Evolutionary conservation across 2,888 invertebrate species (phyloP).

Genomic region (Thalpophila matura): DNA sequence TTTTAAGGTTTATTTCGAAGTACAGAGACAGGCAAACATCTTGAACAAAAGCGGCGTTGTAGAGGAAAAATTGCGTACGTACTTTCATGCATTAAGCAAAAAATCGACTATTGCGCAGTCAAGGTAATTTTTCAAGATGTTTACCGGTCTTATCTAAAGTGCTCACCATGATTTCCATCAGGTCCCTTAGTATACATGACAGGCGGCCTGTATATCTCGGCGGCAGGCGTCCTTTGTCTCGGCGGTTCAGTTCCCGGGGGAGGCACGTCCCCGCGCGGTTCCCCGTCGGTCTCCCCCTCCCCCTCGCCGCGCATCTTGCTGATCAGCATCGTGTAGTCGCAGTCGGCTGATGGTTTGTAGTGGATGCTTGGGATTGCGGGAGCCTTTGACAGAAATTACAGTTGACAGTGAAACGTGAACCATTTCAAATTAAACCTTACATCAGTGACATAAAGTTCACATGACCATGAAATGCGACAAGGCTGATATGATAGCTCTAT

Average conservation of each 20-base stretch:
- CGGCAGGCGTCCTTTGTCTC: slow-evolving; percentile 64
- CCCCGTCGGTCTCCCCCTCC: slow-evolving; percentile 66
- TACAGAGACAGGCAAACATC: too few relatives aligned
- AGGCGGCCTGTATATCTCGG: slow-evolving; percentile 72
- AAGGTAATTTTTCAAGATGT: too few relatives aligned
- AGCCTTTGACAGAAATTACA: slow-evolving; percentile 76
- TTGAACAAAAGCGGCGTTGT: too few relatives aligned
- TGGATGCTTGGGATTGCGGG: slow-evolving; percentile 92
- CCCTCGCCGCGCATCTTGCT: slow-evolving; percentile 94
- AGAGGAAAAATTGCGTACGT: too few relatives aligned
- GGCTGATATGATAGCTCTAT: too few relatives aligned
- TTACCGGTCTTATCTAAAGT: too few relatives aligned
- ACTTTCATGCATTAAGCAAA: too few relatives aligned
- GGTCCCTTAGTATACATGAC: slow-evolving; percentile 77
- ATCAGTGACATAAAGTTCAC: not conserved
- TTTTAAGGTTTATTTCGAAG: too few relatives aligned
- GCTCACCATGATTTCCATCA: slow-evolving; percentile 56
- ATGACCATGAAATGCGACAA: too few relatives aligned
- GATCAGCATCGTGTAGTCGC: slow-evolving; percentile 96
- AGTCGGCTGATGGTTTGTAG: slow-evolving; percentile 96
- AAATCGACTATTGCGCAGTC: too few relatives aligned
- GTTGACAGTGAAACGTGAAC: too few relatives aligned
- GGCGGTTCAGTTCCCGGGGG: slow-evolving; percentile 84
- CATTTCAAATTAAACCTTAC: too few relatives aligned
- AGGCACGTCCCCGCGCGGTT: slow-evolving; percentile 80